Base-by-base conservation (phyloP, 2,797 vertebrate genomes). In the Sebastes hopkinsi region DNA sequence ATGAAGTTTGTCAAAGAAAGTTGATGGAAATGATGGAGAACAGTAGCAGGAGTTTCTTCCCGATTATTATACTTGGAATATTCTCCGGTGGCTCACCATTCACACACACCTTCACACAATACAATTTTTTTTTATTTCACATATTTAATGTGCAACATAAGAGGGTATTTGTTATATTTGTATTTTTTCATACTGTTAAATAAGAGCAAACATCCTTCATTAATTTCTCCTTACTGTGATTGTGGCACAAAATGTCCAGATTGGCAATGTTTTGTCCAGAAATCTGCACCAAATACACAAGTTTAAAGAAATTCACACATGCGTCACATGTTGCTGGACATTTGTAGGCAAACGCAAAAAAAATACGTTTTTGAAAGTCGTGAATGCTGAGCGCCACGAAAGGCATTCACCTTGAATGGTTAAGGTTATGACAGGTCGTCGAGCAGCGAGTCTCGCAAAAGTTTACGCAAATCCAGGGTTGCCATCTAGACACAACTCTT, bases 391-490 rank as follows among this genome's bases (percentile, higher is more conserved):
- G 38, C 5, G 13, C 3, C 38, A 42, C 38, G 0, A 42, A 42
- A 14, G 13, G 13, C 1, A 42, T 14, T 42, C 1, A 46, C 42
- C 42, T 18, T 46, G 42, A 46, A 18, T 46, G 42, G 42, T 46
- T 46, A 46, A 18, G 6, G 0, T 46, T 0, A 46, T 3, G 42
- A 0, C 1, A 0, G 3, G 42, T 20, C 7, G 6, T 46, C 16
- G 42, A 7, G 42, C 16, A 46, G 6, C 14, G 1, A 0, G 42
- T 46, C 16, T 46, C 7, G 42, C 38, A 16, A 46, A 16, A 18
- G 42, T 42, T 42, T 42, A 0, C 38, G 0, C 42, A 46, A 46
- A 46, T 46, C 42, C 16, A 8, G 16, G 16, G 42, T 46, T 46
- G 4, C 42, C 42, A 46, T 46, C 16, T 46, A 46, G 42, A 46